These are phyloP conservation scores for Leptinotarsa defecta DNA, from an alignment of 1,140 invertebrate species.

Conservation along the genomic window DNA sequence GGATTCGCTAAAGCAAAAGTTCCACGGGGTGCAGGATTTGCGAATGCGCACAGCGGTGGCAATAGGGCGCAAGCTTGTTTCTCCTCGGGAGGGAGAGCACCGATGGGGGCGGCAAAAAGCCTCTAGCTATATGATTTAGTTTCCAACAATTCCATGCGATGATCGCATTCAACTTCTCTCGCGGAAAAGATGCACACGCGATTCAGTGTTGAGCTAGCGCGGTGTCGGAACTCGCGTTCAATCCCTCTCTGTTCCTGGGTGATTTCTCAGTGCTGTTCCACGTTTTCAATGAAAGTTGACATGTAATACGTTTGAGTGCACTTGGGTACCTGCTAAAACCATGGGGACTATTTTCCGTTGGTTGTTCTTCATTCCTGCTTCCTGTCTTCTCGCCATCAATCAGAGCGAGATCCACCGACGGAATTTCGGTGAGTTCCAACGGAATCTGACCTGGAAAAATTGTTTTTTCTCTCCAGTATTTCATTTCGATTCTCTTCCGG, in stretches of 20 bases:
- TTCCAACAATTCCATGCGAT: slow-evolving; percentile 17
- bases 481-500: neutral
- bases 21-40: slow-evolving; percentile 15
- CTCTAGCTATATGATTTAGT: slow-evolving; percentile 24
- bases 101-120: slow-evolving; percentile 14
- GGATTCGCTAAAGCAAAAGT: slow-evolving; percentile 18
- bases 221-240: neutral
- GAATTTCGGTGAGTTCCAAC: slow-evolving; percentile 9
- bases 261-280: slow-evolving; percentile 2
- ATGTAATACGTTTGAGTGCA: neutral
- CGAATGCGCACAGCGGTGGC: slow-evolving; percentile 10
- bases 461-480: neutral
- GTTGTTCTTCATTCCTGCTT: neutral
- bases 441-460: neutral
- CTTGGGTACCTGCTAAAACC: neutral
- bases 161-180: neutral
- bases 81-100: slow-evolving; percentile 17
- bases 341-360: neutral
- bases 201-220: slow-evolving; percentile 10
- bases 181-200: slow-evolving; percentile 17
- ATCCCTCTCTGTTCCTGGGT: neutral
- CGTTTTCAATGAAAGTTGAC: neutral
- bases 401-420: neutral
- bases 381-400: slow-evolving; percentile 3
- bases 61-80: slow-evolving; percentile 15